Conservation (phyloP, 2,888 invertebrate genomes). For the Acanthoscelides obtectus region DNA sequence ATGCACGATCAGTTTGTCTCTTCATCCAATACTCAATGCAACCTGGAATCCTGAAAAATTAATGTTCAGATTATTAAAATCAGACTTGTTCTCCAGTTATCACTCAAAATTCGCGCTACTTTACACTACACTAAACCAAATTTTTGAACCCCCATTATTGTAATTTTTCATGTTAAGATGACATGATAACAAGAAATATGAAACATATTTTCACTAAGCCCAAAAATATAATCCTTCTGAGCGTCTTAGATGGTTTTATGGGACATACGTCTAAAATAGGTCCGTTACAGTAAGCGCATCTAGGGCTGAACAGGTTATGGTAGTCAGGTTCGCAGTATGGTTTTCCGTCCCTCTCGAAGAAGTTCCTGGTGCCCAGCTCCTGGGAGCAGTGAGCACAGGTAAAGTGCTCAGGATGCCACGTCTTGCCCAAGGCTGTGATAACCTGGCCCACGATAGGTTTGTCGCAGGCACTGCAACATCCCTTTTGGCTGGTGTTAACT, state of each 20-base stretch:
- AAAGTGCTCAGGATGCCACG: slow-evolving; percentile 99
- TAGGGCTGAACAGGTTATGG: slow-evolving; percentile 96
- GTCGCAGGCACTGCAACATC: slow-evolving; percentile 98
- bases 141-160: too few species aligned
- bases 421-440: slow-evolving; percentile 94
- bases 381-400: slow-evolving; percentile 96
- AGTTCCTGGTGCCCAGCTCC: slow-evolving; percentile 94
- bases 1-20: too few species aligned
- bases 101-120: too few species aligned
- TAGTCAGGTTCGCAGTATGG: slow-evolving; percentile 99
- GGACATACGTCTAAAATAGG: slow-evolving; percentile 89
- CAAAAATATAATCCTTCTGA: neutral
- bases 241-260: neutral
- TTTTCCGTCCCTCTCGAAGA: slow-evolving; percentile 94
- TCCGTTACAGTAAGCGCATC: slow-evolving; percentile 98
- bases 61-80: too few species aligned
- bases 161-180: too few species aligned
- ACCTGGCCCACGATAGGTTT: slow-evolving; percentile 99
- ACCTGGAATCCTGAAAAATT: too few species aligned
- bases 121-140: too few species aligned
- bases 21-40: too few species aligned
- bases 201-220: too few species aligned
- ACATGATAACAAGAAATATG: too few species aligned
- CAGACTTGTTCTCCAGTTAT: too few species aligned
- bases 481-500: slow-evolving; percentile 97